Conservation (phyloP, 2,113 vertebrate species). For the Nycticorax nycticorax region DNA sequence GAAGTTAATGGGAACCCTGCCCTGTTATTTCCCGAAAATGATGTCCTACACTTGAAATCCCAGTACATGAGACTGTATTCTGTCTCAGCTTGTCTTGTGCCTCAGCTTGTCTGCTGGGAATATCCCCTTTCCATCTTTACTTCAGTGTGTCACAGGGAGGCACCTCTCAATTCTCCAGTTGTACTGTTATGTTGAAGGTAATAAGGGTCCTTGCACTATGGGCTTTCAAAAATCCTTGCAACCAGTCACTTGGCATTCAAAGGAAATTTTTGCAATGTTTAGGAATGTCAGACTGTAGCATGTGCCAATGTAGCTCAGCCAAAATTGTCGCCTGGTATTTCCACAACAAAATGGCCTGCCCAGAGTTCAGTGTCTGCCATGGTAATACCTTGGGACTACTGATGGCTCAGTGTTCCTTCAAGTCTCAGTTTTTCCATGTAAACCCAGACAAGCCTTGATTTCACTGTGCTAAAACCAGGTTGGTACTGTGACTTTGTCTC, state of each 20-base stretch:
- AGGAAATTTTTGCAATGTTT: conserved; percentile 7
- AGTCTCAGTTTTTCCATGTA: not conserved
- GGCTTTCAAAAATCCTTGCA: not conserved
- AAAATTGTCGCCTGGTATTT: not conserved
- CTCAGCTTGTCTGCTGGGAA: not conserved
- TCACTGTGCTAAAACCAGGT: not conserved
- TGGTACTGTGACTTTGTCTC: not conserved
- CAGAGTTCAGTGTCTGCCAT: not conserved
- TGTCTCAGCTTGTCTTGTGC: not conserved
- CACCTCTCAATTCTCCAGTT: not conserved
- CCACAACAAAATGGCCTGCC: not conserved
- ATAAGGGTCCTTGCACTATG: not conserved
- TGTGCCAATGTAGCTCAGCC: not conserved
- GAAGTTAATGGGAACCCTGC: not conserved
- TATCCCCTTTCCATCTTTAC: not conserved
- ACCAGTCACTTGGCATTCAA: not conserved
- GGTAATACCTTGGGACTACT: not conserved
- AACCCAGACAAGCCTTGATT: conserved; percentile 1
- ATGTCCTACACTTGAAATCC: not conserved
- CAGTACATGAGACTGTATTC: not conserved
- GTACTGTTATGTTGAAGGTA: not conserved
- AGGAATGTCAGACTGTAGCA: conserved; percentile 13
- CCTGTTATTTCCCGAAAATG: not conserved
- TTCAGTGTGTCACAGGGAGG: not conserved
- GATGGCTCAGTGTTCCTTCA: not conserved